Evolutionary conservation across 2,113 vertebrate genomes (phyloP).

Genomic region (Nasalis larvatus): DNA sequence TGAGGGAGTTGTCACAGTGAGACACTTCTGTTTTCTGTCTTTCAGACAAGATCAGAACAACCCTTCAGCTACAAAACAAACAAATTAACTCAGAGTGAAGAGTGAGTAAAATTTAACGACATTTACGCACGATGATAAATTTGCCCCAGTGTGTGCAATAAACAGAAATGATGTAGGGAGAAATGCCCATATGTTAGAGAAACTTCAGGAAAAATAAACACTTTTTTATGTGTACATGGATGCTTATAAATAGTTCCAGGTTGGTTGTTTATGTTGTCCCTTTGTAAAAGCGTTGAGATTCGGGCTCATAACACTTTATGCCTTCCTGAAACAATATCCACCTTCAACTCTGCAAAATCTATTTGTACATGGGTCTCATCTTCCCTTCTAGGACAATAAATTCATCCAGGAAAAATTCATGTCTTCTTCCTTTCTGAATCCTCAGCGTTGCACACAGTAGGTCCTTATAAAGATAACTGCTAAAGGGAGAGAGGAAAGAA

Average conservation of each 20-base stretch:
- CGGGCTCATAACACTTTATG: not conserved
- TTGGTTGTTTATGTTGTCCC: slow-evolving; percentile 4
- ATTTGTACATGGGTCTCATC: not conserved
- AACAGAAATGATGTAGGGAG: slow-evolving; percentile 8
- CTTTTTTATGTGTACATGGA: not conserved
- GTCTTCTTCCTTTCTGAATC: not conserved
- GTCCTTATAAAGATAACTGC: not conserved
- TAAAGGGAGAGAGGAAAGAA: not conserved
- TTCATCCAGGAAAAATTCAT: not conserved
- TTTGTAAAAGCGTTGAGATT: not conserved
- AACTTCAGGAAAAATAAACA: slow-evolving; percentile 52
- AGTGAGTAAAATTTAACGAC: slow-evolving; percentile 48
- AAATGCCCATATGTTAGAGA: slow-evolving; percentile 51
- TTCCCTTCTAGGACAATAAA: not conserved
- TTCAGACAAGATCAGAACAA: slow-evolving; percentile 29
- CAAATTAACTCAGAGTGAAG: slow-evolving; percentile 34
- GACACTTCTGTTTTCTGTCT: slow-evolving; percentile 17
- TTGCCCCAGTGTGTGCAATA: not conserved
- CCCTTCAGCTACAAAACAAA: slow-evolving; percentile 47
- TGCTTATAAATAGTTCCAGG: slow-evolving; percentile 38
- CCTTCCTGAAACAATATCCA: not conserved
- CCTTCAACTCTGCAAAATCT: slow-evolving; percentile 30
- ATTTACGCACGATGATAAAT: slow-evolving; percentile 30
- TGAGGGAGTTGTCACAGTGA: not conserved
- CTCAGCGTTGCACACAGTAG: not conserved